These are phyloP conservation scores for Actinopyga echinites DNA, from an alignment of 53 echinoderm and acorn worm genomes.

Conservation along the genomic window DNA sequence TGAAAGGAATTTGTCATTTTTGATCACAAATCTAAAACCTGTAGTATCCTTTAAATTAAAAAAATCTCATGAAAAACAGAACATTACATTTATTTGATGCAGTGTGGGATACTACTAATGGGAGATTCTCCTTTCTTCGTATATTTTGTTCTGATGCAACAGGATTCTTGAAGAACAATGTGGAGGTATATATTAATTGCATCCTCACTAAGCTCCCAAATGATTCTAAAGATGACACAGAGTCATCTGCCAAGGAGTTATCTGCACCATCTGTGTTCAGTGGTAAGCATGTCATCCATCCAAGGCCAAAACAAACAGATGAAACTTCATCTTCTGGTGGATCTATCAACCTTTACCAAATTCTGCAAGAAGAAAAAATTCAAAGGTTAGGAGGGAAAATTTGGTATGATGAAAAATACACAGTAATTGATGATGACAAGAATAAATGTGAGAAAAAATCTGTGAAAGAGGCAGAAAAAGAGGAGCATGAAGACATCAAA, in stretches of 20 bases:
- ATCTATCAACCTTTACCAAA: slow-evolving; percentile 13
- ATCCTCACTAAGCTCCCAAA: background rate
- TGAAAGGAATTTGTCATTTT: too few species aligned
- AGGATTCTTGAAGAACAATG: background rate
- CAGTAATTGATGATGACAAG: background rate
- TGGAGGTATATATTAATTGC: background rate
- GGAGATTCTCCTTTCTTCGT: too few species aligned
- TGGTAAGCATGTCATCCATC: slow-evolving; percentile 5
- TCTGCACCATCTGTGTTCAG: background rate
- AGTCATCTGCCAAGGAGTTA: too few species aligned
- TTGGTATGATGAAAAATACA: slow-evolving; percentile 14
- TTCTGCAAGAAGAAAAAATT: slow-evolving; percentile 2
- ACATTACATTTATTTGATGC: too few species aligned
- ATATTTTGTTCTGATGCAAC: background rate
- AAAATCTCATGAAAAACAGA: too few species aligned
- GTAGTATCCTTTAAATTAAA: too few species aligned
- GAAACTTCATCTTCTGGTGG: background rate
- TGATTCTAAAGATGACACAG: background rate
- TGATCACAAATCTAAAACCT: too few species aligned
- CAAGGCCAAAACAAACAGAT: background rate
- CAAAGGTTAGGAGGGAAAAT: slow-evolving; percentile 11
- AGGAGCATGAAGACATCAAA: background rate
- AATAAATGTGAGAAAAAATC: background rate
- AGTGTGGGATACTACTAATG: too few species aligned
- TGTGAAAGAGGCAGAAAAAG: background rate